Evolutionary conservation across 2,797 vertebrate species (phyloP).

Genomic region (Glyptemys insculpta): DNA sequence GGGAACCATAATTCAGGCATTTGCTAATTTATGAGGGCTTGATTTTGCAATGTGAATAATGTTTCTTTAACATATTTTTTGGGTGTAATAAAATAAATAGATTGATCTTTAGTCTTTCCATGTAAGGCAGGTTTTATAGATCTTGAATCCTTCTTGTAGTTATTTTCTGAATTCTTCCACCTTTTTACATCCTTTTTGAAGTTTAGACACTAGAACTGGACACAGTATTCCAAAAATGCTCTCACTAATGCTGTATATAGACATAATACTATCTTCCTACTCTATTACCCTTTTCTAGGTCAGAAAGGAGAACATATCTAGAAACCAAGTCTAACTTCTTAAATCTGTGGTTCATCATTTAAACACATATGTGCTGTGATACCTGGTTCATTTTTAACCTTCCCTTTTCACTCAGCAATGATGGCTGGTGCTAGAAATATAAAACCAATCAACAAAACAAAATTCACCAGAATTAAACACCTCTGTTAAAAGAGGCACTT

Average conservation of each 20-base stretch:
- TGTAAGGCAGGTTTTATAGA: not conserved
- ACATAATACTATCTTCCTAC: not conserved
- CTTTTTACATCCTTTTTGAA: not conserved
- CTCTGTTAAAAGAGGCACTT: not conserved
- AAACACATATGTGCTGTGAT: not conserved
- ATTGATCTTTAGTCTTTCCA: not conserved
- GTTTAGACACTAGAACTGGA: not conserved
- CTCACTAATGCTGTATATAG: not conserved
- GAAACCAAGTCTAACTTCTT: not conserved
- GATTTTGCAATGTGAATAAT: not conserved
- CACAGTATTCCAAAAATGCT: conserved; percentile 13
- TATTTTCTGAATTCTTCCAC: conserved; percentile 31
- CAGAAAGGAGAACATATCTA: not conserved
- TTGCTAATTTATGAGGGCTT: not conserved
- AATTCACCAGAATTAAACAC: not conserved
- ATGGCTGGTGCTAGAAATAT: not conserved
- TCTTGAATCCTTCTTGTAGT: not conserved
- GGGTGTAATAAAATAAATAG: not conserved
- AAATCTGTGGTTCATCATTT: not conserved
- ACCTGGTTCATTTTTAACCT: not conserved
- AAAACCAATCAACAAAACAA: not conserved
- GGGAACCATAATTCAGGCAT: not conserved
- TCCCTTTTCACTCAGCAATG: not conserved
- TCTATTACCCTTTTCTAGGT: not conserved
- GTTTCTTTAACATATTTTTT: not conserved